A percentile compares a stretch with the other conserved stretches of the same genome.
These are phyloP conservation scores for Oreocharis arfaki DNA, from an alignment of 2,113 vertebrate genomes.

Conservation along the genomic window DNA sequence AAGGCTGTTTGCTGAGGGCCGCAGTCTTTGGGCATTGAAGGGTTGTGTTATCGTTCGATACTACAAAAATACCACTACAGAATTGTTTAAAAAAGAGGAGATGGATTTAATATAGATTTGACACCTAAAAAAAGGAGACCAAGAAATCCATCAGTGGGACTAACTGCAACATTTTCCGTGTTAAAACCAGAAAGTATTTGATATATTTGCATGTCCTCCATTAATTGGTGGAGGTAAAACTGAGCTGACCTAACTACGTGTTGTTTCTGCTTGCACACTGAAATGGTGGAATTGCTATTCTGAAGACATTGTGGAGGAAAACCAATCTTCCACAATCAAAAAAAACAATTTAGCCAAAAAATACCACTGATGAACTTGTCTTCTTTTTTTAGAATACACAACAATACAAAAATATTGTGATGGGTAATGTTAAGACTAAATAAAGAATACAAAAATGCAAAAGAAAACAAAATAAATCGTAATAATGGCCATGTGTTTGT, in stretches of 20 bases:
- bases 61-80: conserved; percentile 69
- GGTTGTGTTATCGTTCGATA: conserved; percentile 82
- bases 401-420: conserved; percentile 60
- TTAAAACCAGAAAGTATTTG: neutral
- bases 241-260: neutral
- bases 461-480: neutral
- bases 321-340: neutral
- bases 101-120: conserved; percentile 54
- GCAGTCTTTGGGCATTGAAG: conserved; percentile 99
- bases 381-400: conserved; percentile 71
- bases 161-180: neutral
- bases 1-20: conserved; percentile 92
- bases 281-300: neutral
- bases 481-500: conserved; percentile 39
- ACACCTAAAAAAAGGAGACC: conserved; percentile 73
- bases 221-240: neutral
- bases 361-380: conserved; percentile 42
- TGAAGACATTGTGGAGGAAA: neutral
- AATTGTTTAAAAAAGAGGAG: conserved; percentile 51
- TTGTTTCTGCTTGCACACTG: neutral
- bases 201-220: neutral
- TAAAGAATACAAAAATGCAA: conserved; percentile 49
- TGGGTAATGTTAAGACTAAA: conserved; percentile 48
- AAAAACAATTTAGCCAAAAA: neutral
- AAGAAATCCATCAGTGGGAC: conserved; percentile 22